Conservation (phyloP, 2,888 invertebrate species). For the Amiota communis region DNA sequence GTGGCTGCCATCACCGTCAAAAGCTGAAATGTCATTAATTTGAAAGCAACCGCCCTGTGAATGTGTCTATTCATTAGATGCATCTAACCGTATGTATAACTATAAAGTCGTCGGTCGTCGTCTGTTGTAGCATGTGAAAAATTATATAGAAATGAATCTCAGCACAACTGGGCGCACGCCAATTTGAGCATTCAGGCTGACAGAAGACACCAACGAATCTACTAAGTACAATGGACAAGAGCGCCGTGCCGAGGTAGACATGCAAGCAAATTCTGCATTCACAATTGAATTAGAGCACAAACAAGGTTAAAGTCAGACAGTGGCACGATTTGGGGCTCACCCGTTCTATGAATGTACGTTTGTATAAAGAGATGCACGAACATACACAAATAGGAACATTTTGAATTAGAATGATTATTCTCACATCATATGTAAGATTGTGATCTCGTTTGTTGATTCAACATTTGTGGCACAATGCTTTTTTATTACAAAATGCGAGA, state of each 20-base stretch:
- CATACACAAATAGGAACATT: constrained; percentile 22
- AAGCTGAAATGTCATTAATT: constrained; percentile 53
- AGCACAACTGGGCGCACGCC: constrained; percentile 38
- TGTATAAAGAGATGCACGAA: neutral
- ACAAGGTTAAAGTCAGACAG: constrained; percentile 69
- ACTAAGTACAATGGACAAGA: constrained; percentile 39
- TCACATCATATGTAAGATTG: constrained; percentile 26
- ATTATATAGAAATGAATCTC: constrained; percentile 44
- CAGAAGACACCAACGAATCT: constrained; percentile 23
- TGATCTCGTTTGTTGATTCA: neutral
- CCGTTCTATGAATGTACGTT: neutral
- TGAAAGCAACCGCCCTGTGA: constrained; percentile 45
- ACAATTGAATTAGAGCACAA: constrained; percentile 63
- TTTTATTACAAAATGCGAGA: too few relatives aligned
- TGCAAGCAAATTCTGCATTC: constrained; percentile 43
- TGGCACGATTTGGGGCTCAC: neutral
- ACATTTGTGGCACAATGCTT: neutral
- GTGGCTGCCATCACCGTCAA: constrained; percentile 35
- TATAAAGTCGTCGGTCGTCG: too few relatives aligned
- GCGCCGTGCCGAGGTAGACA: constrained; percentile 25
- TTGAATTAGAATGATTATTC: constrained; percentile 33
- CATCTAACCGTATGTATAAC: constrained; percentile 33
- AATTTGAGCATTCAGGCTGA: constrained; percentile 36
- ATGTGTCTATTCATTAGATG: constrained; percentile 24
- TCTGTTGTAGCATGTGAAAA: constrained; percentile 29